These are phyloP conservation scores for Emydocephalus ijimae DNA, from an alignment of 2,113 vertebrate species.

Conservation along the genomic window DNA sequence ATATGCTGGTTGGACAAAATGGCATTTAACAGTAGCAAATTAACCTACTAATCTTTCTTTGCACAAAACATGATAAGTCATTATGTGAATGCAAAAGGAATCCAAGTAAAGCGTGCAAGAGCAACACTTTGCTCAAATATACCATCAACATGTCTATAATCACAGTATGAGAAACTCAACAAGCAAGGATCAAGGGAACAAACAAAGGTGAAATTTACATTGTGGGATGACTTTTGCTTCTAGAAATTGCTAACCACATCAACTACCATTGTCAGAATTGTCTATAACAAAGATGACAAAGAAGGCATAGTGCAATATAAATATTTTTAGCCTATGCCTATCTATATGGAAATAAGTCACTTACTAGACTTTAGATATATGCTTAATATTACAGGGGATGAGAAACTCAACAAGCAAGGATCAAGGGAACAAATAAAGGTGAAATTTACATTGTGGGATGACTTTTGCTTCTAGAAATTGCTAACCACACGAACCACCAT, in stretches of 20 bases:
- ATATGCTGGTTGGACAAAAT: constrained; percentile 44
- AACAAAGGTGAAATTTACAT: not conserved
- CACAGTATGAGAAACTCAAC: not conserved
- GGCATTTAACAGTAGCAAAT: constrained; percentile 45
- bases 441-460: constrained; percentile 25
- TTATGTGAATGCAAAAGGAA: constrained; percentile 21
- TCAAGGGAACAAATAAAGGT: rapidly evolving
- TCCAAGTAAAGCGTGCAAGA: constrained; percentile 15
- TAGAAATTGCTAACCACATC: not conserved
- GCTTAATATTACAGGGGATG: not conserved
- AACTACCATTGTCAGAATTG: constrained; percentile 26
- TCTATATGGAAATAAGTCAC: not conserved
- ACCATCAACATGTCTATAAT: not conserved
- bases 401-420: constrained; percentile 16
- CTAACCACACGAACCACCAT: constrained; percentile 6
- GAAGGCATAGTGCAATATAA: not conserved
- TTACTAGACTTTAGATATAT: not conserved
- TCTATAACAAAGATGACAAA: not conserved
- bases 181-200: not conserved
- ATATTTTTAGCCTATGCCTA: not conserved
- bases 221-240: constrained; percentile 33
- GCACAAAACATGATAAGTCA: constrained; percentile 38
- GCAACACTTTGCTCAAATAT: rapidly evolving
- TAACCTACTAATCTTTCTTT: constrained; percentile 60
- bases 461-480: constrained; percentile 23